Evolutionary conservation across 2,113 vertebrate species (phyloP), one percentile per base, ranked within the genome.

Genomic region (Oxyura jamaicensis): DNA sequence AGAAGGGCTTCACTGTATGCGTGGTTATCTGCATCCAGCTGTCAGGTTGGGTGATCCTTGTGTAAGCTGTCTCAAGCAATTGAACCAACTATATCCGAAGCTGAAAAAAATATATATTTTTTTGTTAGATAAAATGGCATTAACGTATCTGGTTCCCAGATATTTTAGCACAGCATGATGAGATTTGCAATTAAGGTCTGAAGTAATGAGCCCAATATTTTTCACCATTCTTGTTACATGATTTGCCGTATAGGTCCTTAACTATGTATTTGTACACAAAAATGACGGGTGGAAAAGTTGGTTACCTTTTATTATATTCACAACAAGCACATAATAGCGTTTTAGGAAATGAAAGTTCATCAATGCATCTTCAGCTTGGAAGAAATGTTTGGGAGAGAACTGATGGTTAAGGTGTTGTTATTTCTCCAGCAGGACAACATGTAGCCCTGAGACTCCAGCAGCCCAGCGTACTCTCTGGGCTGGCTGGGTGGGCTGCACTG

Each of bases 21-120:
- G 0, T 26, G 72, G 50, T 39, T 52, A 15, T 46, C 78, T 56
- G 17, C 58, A 4, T 74, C 10, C 46, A 59, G 26, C 80, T 72
- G 46, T 67, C 3, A 0, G 28, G 41, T 66, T 59, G 50, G 26
- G 50, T 62, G 23, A 28, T 77, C 25, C 2, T 55, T 36, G 31
- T 0, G 0, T n/a, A 36, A 55, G 13, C 35, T 52, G 0, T 75
- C 74, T n/a, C 3, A 0, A 75, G 41, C 7, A 1, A 82, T 82
- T 63, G 52, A 66, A 55, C 25, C 25, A 36, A n/a, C 86, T 58
- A 10, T 41, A 73, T 46, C 48, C 4, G 13, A 58, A 77, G 28
- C 44, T 88, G 73, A 46, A 46, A 44, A 68, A 93, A 91, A 82
- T 39, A 11, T 82, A 29, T 39, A 42, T 41, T 28, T 42, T 86